Percentiles rank a stretch among this genome's conserved stretches.
These are phyloP conservation scores for Etheostoma nigrum DNA, from an alignment of 2,797 vertebrate genomes.

Conservation along the genomic window DNA sequence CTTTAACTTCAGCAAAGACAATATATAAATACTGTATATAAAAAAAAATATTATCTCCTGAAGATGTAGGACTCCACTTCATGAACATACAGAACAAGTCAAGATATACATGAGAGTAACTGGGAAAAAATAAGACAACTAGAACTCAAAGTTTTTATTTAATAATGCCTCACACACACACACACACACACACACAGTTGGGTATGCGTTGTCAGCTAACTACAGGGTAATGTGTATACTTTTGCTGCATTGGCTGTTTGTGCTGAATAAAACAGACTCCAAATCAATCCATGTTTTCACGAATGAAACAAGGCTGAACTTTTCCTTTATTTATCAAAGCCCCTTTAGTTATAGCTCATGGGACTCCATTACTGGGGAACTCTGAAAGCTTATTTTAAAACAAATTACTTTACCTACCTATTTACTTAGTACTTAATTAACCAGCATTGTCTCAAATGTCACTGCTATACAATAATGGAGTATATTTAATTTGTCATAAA, in stretches of 20 bases:
- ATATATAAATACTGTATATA: too few relatives aligned
- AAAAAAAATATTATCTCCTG: not conserved
- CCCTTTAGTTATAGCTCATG: not conserved
- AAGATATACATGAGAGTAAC: not conserved
- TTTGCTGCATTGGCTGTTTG: slow-evolving; percentile 12
- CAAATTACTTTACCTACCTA: not conserved
- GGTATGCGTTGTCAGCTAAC: slow-evolving; percentile 12
- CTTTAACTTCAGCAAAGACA: not conserved
- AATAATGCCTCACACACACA: not conserved
- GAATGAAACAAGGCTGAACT: slow-evolving; percentile 8
- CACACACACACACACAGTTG: not conserved
- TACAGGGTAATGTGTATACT: slow-evolving; percentile 10
- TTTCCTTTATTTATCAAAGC: slow-evolving; percentile 12
- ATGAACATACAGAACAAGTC: not conserved
- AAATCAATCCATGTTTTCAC: slow-evolving; percentile 22
- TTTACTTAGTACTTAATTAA: too few relatives aligned
- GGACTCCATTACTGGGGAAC: not conserved
- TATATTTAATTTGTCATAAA: not conserved
- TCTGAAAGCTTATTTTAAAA: not conserved
- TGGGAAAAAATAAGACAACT: not conserved
- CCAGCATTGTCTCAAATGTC: not conserved
- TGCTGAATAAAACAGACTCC: slow-evolving; percentile 18
- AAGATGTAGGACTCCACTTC: not conserved
- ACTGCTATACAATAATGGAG: not conserved
- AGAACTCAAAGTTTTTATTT: not conserved